These are phyloP conservation scores for Mormoops blainvillei DNA, from an alignment of 2,113 vertebrate genomes.

Conservation along the genomic window DNA sequence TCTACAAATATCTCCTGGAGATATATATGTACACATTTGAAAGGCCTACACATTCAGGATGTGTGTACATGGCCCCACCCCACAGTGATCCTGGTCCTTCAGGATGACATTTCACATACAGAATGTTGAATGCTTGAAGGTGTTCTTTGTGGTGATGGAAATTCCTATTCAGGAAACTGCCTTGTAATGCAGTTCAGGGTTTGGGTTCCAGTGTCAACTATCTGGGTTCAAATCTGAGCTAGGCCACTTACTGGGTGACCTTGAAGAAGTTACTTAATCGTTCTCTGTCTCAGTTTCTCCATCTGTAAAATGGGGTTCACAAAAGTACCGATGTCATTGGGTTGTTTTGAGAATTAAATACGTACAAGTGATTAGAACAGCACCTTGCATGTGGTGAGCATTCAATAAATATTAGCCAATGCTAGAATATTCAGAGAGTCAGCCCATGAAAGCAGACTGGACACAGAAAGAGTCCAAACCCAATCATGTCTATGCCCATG, in stretches of 20 bases:
- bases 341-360: neutral
- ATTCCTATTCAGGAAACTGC: neutral
- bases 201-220: neutral
- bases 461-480: neutral
- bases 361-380: neutral
- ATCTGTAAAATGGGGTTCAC: neutral
- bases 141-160: neutral
- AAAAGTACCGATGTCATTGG: too few species aligned
- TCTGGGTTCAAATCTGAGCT: neutral
- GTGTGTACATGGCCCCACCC: fast-evolving
- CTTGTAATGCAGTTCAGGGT: too few species aligned
- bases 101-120: neutral
- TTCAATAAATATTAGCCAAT: neutral
- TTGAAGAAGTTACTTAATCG: neutral
- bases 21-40: fast-evolving
- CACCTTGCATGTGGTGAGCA: fast-evolving
- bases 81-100: too few species aligned
- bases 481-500: fast-evolving
- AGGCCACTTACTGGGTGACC: neutral
- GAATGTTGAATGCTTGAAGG: fast-evolving
- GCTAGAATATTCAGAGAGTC: neutral
- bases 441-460: neutral
- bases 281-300: neutral
- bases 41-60: neutral
- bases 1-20: neutral